Percentiles rank a stretch among this genome's conserved stretches.
These are phyloP conservation scores for Vandiemenella viatica DNA, from an alignment of 2,888 invertebrate species.

Conservation along the genomic window DNA sequence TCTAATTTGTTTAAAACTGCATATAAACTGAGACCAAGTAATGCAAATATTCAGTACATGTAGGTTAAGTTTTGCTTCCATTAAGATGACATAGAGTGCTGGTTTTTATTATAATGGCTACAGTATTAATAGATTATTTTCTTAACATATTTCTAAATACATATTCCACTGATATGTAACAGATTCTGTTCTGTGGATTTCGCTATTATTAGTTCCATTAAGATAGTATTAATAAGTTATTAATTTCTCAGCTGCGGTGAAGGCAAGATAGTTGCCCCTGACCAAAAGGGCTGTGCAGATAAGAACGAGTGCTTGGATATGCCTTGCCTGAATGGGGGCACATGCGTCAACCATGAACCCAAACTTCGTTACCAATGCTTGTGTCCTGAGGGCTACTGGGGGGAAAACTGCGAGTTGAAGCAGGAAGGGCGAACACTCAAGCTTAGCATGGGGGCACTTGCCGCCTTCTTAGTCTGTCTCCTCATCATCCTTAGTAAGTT, in stretches of 20 bases:
- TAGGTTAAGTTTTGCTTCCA: too few species aligned
- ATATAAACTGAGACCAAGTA: too few species aligned
- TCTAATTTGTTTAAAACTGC: too few species aligned
- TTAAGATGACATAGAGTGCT: too few species aligned
- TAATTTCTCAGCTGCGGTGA: constrained; percentile 66
- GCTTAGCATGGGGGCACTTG: constrained; percentile 90
- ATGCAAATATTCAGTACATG: too few species aligned
- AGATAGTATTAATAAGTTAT: too few species aligned
- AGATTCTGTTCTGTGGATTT: too few species aligned
- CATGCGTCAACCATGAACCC: constrained; percentile 83
- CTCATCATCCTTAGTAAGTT: constrained; percentile 91
- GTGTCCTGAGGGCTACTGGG: constrained; percentile 85
- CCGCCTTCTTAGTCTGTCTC: constrained; percentile 93
- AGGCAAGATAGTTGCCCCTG: constrained; percentile 77
- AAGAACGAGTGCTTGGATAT: constrained; percentile 89
- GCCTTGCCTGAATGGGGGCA: constrained; percentile 85
- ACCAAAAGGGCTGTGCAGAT: constrained; percentile 81
- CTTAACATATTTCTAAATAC: too few species aligned
- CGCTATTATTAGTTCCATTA: too few species aligned
- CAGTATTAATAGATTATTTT: too few species aligned
- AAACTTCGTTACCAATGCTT: constrained; percentile 73
- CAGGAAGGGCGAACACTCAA: constrained; percentile 90
- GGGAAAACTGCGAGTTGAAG: constrained; percentile 84
- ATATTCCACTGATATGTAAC: too few species aligned
- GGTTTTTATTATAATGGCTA: too few species aligned